A percentile compares a stretch with the other conserved stretches of the same genome.
Evolutionary conservation across 2,888 invertebrate species (phyloP).

Genomic region (Ennomos erosarius): DNA sequence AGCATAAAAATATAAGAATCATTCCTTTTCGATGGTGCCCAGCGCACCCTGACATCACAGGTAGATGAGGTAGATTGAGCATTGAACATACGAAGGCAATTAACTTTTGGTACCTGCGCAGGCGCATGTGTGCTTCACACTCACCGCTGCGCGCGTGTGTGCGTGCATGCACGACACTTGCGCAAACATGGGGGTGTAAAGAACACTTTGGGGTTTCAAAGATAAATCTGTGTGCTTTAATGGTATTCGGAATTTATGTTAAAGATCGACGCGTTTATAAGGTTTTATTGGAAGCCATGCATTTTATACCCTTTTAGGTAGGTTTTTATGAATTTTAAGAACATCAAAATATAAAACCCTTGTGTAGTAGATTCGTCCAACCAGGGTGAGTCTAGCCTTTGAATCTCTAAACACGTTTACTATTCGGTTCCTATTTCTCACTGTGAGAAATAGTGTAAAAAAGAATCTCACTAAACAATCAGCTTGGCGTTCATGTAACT

Average conservation of each 20-base stretch:
- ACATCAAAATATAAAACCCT: background rate
- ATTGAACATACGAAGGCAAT: constrained; percentile 83
- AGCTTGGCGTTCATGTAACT: too few species aligned
- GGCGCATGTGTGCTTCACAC: constrained; percentile 53
- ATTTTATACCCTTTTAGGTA: constrained; percentile 23
- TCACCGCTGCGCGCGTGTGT: constrained; percentile 39
- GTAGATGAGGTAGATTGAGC: constrained; percentile 66
- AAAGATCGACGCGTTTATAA: constrained; percentile 66
- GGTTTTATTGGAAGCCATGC: constrained; percentile 49
- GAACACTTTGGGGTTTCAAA: constrained; percentile 49
- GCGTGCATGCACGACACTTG: constrained; percentile 63
- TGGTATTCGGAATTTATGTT: constrained; percentile 79
- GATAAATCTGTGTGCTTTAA: constrained; percentile 62
- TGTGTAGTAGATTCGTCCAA: too few species aligned
- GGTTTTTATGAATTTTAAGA: constrained; percentile 11
- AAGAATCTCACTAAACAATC: too few species aligned
- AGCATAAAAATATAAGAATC: constrained; percentile 41
- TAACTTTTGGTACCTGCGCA: constrained; percentile 80
- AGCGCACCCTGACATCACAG: constrained; percentile 60
- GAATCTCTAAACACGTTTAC: too few species aligned
- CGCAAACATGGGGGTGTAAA: constrained; percentile 72
- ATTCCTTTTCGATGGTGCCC: constrained; percentile 47
- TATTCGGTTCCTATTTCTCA: too few species aligned
- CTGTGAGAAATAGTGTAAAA: too few species aligned
- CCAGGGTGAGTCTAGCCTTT: too few species aligned